Percentiles rank a stretch among this genome's conserved stretches.
Evolutionary conservation across 2,113 vertebrate species (phyloP).

Genomic region (Caloenas nicobarica): DNA sequence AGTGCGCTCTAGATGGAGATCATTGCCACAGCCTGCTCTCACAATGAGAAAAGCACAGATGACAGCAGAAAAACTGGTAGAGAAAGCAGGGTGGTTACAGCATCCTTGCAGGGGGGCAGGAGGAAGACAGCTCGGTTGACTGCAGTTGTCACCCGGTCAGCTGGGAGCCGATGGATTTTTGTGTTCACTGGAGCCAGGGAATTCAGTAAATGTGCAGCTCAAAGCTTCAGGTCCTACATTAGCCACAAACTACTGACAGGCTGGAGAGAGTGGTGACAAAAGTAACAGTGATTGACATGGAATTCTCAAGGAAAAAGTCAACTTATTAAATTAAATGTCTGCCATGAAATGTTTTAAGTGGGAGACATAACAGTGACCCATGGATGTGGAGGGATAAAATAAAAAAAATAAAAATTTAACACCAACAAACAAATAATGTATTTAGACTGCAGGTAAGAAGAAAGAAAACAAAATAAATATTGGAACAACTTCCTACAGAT

Average conservation of each 20-base stretch:
- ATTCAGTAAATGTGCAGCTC: neutral
- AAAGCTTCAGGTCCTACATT: neutral
- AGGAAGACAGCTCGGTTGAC: neutral
- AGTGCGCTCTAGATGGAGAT: rapidly evolving
- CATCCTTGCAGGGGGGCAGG: neutral
- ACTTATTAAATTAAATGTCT: neutral
- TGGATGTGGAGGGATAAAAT: neutral
- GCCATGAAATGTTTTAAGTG: neutral
- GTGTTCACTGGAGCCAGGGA: neutral
- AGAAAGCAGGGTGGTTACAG: neutral
- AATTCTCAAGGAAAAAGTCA: neutral
- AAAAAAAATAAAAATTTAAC: neutral
- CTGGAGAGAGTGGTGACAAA: neutral
- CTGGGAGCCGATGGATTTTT: neutral
- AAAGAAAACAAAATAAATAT: neutral
- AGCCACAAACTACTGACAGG: neutral
- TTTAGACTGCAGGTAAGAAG: neutral
- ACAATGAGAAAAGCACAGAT: neutral
- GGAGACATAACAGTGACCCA: neutral
- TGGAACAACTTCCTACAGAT: neutral
- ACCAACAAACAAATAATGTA: neutral
- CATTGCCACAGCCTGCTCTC: neutral
- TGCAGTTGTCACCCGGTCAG: rapidly evolving
- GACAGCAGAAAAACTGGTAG: neutral
- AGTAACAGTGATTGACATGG: neutral